A percentile compares a stretch with the other conserved stretches of the same genome.
Evolutionary conservation across 2,113 vertebrate species (phyloP).

Genomic region (Elanoides forficatus): DNA sequence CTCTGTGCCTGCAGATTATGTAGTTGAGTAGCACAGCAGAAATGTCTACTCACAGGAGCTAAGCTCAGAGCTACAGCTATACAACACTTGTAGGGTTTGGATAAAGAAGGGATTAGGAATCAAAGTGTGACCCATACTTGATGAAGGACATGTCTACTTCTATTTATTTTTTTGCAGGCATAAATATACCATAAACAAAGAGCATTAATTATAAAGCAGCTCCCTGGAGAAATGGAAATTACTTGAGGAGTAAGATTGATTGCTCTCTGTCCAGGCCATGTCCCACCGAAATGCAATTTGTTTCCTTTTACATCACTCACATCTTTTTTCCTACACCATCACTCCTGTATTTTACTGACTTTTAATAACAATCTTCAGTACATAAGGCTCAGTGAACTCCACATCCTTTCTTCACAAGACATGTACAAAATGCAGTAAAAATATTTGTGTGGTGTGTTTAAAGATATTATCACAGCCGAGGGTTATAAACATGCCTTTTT

Average conservation of each 20-base stretch:
- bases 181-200: constrained; percentile 44
- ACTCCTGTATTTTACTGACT: neutral
- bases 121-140: neutral
- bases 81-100: neutral
- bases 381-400: neutral
- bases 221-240: constrained; percentile 50
- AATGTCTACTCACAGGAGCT: neutral
- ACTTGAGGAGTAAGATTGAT: constrained; percentile 12
- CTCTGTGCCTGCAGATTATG: neutral
- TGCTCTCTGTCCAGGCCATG: neutral
- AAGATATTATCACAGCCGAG: neutral
- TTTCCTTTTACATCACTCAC: neutral
- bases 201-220: constrained; percentile 44
- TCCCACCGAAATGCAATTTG: constrained; percentile 36
- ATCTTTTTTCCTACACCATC: neutral
- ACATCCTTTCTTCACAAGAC: neutral
- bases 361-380: neutral
- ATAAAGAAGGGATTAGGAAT: neutral
- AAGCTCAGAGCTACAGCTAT: neutral
- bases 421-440: neutral
- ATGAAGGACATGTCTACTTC: neutral
- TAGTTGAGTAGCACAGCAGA: neutral
- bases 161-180: neutral
- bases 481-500: neutral
- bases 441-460: neutral